These are phyloP conservation scores for Rapana venosa DNA, from an alignment of 2,888 invertebrate species.

Conservation along the genomic window DNA sequence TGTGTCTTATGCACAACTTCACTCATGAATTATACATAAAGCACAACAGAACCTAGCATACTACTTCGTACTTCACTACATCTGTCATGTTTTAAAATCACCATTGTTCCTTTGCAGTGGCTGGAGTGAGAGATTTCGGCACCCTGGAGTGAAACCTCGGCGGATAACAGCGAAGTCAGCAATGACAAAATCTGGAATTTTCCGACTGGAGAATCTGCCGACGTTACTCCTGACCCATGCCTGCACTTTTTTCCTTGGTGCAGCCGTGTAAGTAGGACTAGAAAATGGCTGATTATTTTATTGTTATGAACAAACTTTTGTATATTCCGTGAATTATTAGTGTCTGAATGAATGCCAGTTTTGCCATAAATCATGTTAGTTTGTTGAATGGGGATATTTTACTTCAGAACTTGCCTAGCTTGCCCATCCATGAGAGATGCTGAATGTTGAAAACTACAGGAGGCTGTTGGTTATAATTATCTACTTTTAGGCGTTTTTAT, in stretches of 20 bases:
- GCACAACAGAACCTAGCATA: too few species aligned
- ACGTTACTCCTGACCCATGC: conserved; percentile 69
- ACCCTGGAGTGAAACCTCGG: conserved; percentile 53
- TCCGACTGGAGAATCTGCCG: conserved; percentile 67
- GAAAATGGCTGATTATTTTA: background rate
- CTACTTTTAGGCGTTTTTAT: too few species aligned
- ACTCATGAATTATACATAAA: too few species aligned
- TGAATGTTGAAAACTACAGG: too few species aligned
- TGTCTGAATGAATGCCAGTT: background rate
- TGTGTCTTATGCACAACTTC: too few species aligned
- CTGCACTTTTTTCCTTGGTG: conserved; percentile 69
- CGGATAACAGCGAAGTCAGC: conserved; percentile 59
- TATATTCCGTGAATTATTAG: background rate
- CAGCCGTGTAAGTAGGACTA: conserved; percentile 67
- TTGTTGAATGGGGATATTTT: background rate
- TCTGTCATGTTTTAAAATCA: too few species aligned
- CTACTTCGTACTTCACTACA: too few species aligned
- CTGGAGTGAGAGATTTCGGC: conserved; percentile 61
- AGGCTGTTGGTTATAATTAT: too few species aligned
- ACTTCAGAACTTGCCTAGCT: background rate
- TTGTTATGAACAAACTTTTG: background rate
- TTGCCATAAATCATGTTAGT: background rate
- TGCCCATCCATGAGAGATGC: too few species aligned
- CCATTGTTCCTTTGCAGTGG: conserved; percentile 53
- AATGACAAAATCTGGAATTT: conserved; percentile 61